Evolutionary conservation across 2,888 invertebrate species (phyloP), one percentile per base, ranked within the genome.

Genomic region (Coelopa pilipes): DNA sequence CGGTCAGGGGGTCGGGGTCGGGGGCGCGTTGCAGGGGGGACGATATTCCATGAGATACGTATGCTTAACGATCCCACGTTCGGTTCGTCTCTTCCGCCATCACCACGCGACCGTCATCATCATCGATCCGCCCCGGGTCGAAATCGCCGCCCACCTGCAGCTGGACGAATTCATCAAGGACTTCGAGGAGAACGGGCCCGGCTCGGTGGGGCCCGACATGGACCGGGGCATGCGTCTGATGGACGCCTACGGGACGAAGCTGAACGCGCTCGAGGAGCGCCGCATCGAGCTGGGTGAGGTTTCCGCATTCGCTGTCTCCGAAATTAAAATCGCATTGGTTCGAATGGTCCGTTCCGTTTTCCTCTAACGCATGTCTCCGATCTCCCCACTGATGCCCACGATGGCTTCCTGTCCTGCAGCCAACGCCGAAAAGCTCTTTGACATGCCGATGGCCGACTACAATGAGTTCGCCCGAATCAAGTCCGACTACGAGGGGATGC

Each of bases 381-480:
- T n/a, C n/a, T n/a, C n/a, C n/a, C n/a, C n/a, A n/a, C n/a, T n/a
- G n/a, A n/a, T n/a, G n/a, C 45, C n/a, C n/a, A n/a, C n/a, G n/a
- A n/a, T n/a, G n/a, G n/a, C n/a, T n/a, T 34, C 34, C 34, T 34
- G 34, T 34, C 34, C 34, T 34, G 2, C 92, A 79, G 90, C 91
- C 5, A 92, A 91, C 73, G 95, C 96, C 0, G 96, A 97, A 87
- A 92, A 93, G 82, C 89, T 97, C 3, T 97, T 97, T 86, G 96
- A 96, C 81, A 92, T 97, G 80, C 92, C 95, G 0, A 90, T 96
- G 67, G 93, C 95, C 0, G 94, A 96, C 85, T 97, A 96, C 82
- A 92, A 93, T 0, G 92, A 92, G 75, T 94, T 94, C 87, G 83
- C 91, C 45, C 89, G 90, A 46, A 89, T 92, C 0, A 92, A 90